These are phyloP conservation scores for Peromyscus polionotus DNA, from an alignment of 2,113 vertebrate genomes.

Conservation along the genomic window DNA sequence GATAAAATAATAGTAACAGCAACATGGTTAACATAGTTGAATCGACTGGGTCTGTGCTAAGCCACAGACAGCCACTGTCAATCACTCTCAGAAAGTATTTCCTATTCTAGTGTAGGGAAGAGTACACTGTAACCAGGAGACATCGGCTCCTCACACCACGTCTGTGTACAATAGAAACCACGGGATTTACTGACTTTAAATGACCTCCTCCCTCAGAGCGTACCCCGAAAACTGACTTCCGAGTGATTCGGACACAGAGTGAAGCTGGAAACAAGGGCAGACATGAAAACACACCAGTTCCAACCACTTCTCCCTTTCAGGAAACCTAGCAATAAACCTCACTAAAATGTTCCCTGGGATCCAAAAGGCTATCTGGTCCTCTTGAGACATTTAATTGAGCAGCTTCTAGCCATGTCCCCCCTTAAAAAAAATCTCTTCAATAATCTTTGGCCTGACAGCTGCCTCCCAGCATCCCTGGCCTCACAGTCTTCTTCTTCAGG, in stretches of 20 bases:
- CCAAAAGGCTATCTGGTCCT: conserved; percentile 4
- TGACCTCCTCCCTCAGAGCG: conserved; percentile 1
- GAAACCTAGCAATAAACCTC: conserved; percentile 14
- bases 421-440: background rate
- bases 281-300: background rate
- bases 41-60: background rate
- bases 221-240: background rate
- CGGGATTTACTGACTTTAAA: background rate
- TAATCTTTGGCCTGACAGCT: background rate
- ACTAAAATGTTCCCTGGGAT: background rate
- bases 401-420: background rate
- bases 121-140: background rate
- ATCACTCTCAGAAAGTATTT: background rate
- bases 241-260: background rate
- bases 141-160: background rate
- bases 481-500: background rate
- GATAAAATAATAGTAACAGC: background rate
- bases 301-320: background rate
- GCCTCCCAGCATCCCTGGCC: background rate
- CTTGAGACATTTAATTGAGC: background rate
- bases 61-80: background rate
- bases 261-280: background rate
- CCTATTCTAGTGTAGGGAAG: background rate
- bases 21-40: background rate
- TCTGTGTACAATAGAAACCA: background rate